Percentiles rank a stretch among this genome's conserved stretches.
These are phyloP conservation scores for Buathra laborator DNA, from an alignment of 2,888 invertebrate genomes.

Conservation along the genomic window DNA sequence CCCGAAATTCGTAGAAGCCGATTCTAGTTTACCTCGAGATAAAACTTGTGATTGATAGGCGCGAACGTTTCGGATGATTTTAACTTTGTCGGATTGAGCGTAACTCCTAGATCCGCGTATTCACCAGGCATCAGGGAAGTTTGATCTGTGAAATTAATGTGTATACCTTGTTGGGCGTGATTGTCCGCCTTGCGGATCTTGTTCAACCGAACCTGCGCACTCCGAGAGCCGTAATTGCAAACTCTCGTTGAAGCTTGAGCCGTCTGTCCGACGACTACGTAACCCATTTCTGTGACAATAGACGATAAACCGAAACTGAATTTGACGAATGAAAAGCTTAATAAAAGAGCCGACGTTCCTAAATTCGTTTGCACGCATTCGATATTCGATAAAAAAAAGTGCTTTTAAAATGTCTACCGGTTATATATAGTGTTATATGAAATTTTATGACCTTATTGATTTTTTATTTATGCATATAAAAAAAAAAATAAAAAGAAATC, in stretches of 20 bases:
- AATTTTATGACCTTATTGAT: no score
- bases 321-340: no score
- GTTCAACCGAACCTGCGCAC: constrained; percentile 84
- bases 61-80: constrained; percentile 85
- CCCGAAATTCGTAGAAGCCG: background rate
- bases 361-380: no score
- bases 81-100: constrained; percentile 85
- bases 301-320: background rate
- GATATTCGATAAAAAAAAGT: no score
- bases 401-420: no score
- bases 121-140: constrained; percentile 86
- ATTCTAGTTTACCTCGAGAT: constrained; percentile 85
- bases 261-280: constrained; percentile 86
- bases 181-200: constrained; percentile 70
- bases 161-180: constrained; percentile 78
- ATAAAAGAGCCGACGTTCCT: no score
- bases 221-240: constrained; percentile 87
- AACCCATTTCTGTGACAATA: constrained; percentile 86
- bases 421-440: no score
- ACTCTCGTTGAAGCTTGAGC: constrained; percentile 86
- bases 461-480: no score
- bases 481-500: background rate
- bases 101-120: constrained; percentile 85
- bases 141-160: constrained; percentile 80
- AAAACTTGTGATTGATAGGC: constrained; percentile 84